Evolutionary conservation across 2,113 vertebrate species (phyloP).

Genomic region (Chionis minor): DNA sequence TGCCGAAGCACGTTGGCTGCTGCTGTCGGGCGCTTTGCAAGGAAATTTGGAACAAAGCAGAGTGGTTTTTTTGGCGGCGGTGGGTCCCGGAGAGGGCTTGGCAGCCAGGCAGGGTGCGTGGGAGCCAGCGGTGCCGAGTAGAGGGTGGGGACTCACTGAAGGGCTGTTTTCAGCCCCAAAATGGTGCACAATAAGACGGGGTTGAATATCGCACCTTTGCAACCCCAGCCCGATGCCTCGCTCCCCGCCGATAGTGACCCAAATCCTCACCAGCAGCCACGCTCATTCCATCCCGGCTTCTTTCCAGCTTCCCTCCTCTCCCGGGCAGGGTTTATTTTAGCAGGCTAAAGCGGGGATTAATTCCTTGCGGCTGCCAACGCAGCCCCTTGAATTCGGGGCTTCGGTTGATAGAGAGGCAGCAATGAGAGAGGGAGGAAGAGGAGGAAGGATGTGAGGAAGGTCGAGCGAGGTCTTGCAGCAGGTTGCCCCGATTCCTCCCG

Average conservation of each 20-base stretch:
- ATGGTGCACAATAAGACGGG: accelerated
- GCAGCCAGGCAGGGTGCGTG: accelerated
- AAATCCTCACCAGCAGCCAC: neutral
- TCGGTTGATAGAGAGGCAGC: neutral
- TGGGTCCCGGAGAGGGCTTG: accelerated
- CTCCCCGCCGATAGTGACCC: neutral
- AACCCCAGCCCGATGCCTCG: neutral
- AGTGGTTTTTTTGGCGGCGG: too few relatives aligned
- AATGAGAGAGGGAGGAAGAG: neutral
- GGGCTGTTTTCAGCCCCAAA: neutral
- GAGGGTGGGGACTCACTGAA: neutral
- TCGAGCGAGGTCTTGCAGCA: neutral
- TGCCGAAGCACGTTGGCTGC: neutral
- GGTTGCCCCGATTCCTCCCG: accelerated
- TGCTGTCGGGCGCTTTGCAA: accelerated
- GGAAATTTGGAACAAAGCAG: neutral
- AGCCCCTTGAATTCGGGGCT: neutral
- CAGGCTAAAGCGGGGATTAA: neutral
- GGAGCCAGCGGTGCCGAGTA: accelerated
- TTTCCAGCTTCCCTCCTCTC: neutral
- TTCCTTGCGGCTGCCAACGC: neutral
- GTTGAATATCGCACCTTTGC: neutral
- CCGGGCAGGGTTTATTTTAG: neutral
- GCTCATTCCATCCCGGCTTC: neutral
- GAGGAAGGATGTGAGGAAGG: neutral